Conservation (phyloP, 1,140 invertebrate genomes). For the Fopius arisanus region DNA sequence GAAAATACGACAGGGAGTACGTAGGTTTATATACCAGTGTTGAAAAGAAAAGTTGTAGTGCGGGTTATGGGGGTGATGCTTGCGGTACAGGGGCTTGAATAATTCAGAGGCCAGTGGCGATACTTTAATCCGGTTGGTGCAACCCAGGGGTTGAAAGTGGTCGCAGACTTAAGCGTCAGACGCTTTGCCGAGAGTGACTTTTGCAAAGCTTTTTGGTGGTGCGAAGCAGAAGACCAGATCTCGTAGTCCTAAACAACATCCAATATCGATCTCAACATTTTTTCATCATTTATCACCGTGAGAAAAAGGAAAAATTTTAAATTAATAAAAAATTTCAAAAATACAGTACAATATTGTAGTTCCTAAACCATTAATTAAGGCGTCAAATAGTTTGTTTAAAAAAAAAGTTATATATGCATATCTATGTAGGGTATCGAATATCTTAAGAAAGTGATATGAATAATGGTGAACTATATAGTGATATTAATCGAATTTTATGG, state of each 20-base stretch:
- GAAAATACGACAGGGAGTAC: background rate
- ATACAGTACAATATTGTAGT: too few relatives aligned
- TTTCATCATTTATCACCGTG: background rate
- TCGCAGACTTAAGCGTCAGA: conserved; percentile 16
- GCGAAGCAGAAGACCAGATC: background rate
- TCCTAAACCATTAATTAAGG: too few relatives aligned
- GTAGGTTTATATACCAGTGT: conserved; percentile 19
- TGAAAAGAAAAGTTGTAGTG: conserved; percentile 23
- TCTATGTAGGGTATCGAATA: too few relatives aligned
- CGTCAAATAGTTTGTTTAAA: too few relatives aligned
- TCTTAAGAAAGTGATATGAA: too few relatives aligned
- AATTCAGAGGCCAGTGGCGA: conserved; percentile 60
- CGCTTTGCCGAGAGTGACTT: conserved; percentile 25
- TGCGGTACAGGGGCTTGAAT: conserved; percentile 49
- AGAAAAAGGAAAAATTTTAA: too few relatives aligned
- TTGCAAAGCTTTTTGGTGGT: conserved; percentile 8
- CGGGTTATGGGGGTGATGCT: conserved; percentile 6
- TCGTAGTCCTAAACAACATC: background rate
- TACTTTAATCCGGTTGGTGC: conserved; percentile 58
- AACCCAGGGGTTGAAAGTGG: conserved; percentile 34
- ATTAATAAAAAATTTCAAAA: too few relatives aligned
- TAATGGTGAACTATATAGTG: too few relatives aligned
- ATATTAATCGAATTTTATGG: too few relatives aligned
- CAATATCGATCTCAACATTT: too few relatives aligned
- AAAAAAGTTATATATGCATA: too few relatives aligned